Evolutionary conservation across 2,113 vertebrate species (phyloP), one percentile per base, ranked within the genome.

Genomic region (Talpa occidentalis): DNA sequence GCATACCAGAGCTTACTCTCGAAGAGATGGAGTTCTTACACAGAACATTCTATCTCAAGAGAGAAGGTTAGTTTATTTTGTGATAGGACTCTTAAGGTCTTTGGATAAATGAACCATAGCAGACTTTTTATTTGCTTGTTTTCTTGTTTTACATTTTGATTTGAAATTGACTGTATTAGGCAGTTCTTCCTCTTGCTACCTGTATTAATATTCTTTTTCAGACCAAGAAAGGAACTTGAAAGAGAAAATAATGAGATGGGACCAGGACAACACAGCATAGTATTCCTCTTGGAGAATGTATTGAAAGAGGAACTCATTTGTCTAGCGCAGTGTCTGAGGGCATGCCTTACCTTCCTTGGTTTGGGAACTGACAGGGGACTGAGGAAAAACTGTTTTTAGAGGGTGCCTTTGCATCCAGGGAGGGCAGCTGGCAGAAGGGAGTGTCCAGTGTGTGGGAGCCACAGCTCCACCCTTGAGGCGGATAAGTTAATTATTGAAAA

Each of bases 401-500:
- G 54, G 82, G 66, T 28, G 47, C 49, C 81, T 35, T 60, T 47
- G 74, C 67, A 96, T 93, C 94, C 72, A 56, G 26, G 94, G 49
- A 66, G 72, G 80, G 81, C 72, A 56, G 79, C 66, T 40, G 60
- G n/a, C 77, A 59, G 69, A 32, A 82, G 72, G 76, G 84, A 80
- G 80, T 35, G 40, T 74, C 30, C 37, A 37, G 42, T 64, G 42
- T 37, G 64, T 70, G 95, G 81, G 94, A 86, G 91, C 56, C 24
- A 0, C 76, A 1, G 35, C 86, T 78, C 86, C 42, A 16, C 78
- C 93, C 91, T 64, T 64, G 12, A 7, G 73, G 74, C 30, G 22
- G 69, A 95, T 92, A 52, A 90, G 84, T 95, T 95, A 82, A 94
- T 96, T 95, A 95, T 66, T 94, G 79, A 82, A 91, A 97, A 96